These are phyloP conservation scores for Apis mellifera DNA, from an alignment of 1,140 invertebrate species.

Conservation along the genomic window Amel_HAv3.1 CM009943.2:6306001-6306500, in stretches of 20 bases:
- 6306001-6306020: no score
- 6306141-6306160: no score
- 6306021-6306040: no score
- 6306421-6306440: slow-evolving; percentile 1
- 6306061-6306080: no score
- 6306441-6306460: background rate
- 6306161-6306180: background rate
- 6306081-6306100: no score
- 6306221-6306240: background rate
- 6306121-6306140: no score
- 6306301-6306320: background rate
- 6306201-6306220: background rate
- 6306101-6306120: no score
- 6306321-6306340: background rate
- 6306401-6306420: background rate
- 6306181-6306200: background rate
- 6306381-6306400: background rate
- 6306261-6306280: background rate
- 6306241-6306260: background rate
- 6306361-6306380: background rate
- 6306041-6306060: no score
- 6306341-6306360: background rate
- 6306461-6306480: background rate
- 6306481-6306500: slow-evolving; percentile 26
- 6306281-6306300: background rate